Evolutionary conservation across 2,797 vertebrate genomes (phyloP).

Genomic region (Channa striata): DNA sequence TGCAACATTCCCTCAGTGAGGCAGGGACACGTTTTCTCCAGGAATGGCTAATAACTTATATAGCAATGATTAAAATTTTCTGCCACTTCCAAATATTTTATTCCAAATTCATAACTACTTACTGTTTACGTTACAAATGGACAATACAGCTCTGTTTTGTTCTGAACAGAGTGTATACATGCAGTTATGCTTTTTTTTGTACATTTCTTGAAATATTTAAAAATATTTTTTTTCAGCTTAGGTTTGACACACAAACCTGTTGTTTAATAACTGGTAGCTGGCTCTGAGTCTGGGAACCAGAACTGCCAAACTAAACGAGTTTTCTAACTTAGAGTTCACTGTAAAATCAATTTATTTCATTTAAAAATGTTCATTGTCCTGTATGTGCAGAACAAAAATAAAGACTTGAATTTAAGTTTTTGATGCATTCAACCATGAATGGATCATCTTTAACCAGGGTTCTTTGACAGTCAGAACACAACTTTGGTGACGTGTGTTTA

Average conservation of each 20-base stretch:
- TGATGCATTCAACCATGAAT: background rate
- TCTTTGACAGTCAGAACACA: background rate
- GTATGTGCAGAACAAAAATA: background rate
- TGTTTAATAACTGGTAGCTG: too few relatives aligned
- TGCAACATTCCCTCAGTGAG: slow-evolving; percentile 25
- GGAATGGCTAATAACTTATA: slow-evolving; percentile 23
- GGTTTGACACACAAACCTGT: too few relatives aligned
- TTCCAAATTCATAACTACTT: background rate
- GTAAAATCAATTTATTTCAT: background rate
- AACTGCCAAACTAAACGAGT: background rate
- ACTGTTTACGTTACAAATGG: too few relatives aligned
- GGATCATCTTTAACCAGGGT: background rate
- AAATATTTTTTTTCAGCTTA: too few relatives aligned
- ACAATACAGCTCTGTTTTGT: too few relatives aligned
- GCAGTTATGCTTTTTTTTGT: too few relatives aligned
- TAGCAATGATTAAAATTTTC: slow-evolving; percentile 1
- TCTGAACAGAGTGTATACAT: too few relatives aligned
- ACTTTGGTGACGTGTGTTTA: too few relatives aligned
- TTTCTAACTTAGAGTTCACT: too few relatives aligned
- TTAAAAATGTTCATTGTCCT: background rate
- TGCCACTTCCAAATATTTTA: background rate
- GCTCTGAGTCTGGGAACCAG: background rate
- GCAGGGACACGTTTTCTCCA: background rate
- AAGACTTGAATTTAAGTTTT: background rate
- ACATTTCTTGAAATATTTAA: too few relatives aligned